Conservation (phyloP, 2,113 vertebrate genomes). For the Poecilia latipinna region DNA sequence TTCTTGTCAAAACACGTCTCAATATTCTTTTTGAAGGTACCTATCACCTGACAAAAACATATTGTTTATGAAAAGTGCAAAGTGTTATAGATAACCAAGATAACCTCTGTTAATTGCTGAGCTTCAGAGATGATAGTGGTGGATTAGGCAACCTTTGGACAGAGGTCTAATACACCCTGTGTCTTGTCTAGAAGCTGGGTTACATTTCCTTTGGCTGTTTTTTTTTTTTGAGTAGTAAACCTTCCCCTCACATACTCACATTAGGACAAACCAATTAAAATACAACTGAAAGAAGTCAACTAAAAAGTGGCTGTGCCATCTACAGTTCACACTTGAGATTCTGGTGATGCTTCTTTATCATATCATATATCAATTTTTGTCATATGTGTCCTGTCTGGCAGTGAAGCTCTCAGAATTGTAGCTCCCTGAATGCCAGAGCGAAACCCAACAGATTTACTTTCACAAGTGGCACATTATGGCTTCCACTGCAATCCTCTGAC, state of each 20-base stretch:
- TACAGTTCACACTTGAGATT: neutral
- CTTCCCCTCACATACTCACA: neutral
- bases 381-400: too few relatives aligned
- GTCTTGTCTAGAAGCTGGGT: too few relatives aligned
- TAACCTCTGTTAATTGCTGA: neutral
- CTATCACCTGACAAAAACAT: neutral
- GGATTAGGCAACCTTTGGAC: conserved; percentile 9
- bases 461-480: too few relatives aligned
- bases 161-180: neutral
- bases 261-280: neutral
- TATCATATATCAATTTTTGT: too few relatives aligned
- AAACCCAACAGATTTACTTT: too few relatives aligned
- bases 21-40: neutral
- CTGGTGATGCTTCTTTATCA: neutral
- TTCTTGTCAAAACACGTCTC: neutral
- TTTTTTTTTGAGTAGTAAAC: too few relatives aligned
- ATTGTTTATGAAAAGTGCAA: neutral
- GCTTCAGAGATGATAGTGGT: neutral
- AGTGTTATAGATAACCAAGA: conserved; percentile 3
- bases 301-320: neutral
- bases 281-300: neutral
- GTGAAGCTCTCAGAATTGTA: too few relatives aligned
- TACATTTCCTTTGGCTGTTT: too few relatives aligned
- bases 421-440: too few relatives aligned
- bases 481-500: too few relatives aligned